Evolutionary conservation across 1,140 invertebrate genomes (phyloP).

Genomic region (Ephestia elutella): DNA sequence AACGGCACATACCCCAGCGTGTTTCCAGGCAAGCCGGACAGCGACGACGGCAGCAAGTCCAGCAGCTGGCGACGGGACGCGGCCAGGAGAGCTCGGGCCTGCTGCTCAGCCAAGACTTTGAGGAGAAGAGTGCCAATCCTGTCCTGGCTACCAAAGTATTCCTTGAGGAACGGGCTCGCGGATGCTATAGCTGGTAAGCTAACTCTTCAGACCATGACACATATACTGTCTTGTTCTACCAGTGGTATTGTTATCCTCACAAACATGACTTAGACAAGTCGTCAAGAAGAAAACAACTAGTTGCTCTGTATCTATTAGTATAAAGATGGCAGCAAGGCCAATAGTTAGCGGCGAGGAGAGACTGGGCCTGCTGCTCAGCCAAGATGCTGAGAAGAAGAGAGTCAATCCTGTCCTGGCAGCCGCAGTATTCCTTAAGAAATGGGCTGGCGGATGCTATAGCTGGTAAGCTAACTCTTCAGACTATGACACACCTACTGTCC

Average conservation of each 20-base stretch:
- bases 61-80: slow-evolving; percentile 37
- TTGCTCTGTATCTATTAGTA: no score
- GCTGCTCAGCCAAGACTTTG: slow-evolving; percentile 69
- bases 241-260: no score
- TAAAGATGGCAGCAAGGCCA: slow-evolving; percentile 12
- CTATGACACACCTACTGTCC: neutral
- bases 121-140: slow-evolving; percentile 77
- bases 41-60: slow-evolving; percentile 17
- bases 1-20: slow-evolving; percentile 34
- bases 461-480: slow-evolving; percentile 57
- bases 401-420: slow-evolving; percentile 81
- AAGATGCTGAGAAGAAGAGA: slow-evolving; percentile 71
- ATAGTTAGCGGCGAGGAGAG: slow-evolving; percentile 38
- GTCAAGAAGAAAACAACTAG: no score
- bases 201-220: neutral
- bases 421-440: slow-evolving; percentile 76
- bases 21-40: slow-evolving; percentile 16
- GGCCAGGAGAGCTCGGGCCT: slow-evolving; percentile 35
- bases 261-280: no score
- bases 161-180: slow-evolving; percentile 75
- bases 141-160: slow-evolving; percentile 80
- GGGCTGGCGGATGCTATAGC: slow-evolving; percentile 83
- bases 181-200: slow-evolving; percentile 82
- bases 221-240: neutral
- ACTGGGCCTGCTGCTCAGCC: slow-evolving; percentile 62